Evolutionary conservation across 2,888 invertebrate genomes (phyloP).

Genomic region (Pristionchus exspectatus): DNA sequence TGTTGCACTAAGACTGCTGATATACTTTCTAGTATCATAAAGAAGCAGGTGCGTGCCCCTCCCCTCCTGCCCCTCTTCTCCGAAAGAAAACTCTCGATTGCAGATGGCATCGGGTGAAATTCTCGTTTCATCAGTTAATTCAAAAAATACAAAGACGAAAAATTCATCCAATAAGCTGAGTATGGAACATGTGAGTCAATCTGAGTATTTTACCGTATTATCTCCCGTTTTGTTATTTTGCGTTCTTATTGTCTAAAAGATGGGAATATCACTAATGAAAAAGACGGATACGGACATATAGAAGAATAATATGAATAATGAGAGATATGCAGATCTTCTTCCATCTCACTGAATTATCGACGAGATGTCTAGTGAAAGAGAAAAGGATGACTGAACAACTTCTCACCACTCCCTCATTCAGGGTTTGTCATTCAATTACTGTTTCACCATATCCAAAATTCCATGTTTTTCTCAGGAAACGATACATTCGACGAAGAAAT

Average conservation of each 20-base stretch:
- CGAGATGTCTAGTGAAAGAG: conserved; percentile 51
- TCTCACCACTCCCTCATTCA: conserved; percentile 42
- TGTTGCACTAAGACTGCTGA: conserved; percentile 39
- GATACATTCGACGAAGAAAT: conserved; percentile 4
- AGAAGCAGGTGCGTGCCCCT: conserved; percentile 17
- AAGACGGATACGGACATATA: too few relatives aligned
- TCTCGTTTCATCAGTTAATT: not conserved
- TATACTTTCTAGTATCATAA: conserved; percentile 40
- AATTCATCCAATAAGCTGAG: conserved; percentile 42
- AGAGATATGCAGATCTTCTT: not conserved
- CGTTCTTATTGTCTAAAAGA: too few relatives aligned
- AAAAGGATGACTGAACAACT: conserved; percentile 52
- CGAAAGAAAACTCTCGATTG: not conserved
- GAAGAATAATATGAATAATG: not conserved
- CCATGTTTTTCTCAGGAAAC: conserved; percentile 16
- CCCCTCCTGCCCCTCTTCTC: not conserved
- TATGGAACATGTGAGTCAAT: conserved; percentile 55
- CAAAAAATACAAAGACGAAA: conserved; percentile 11
- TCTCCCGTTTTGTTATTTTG: too few relatives aligned
- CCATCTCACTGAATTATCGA: conserved; percentile 49
- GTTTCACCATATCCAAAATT: not conserved
- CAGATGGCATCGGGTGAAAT: conserved; percentile 51
- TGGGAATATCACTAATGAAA: too few relatives aligned
- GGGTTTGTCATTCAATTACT: not conserved
- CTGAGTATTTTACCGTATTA: too few relatives aligned